Evolutionary conservation across 2,113 vertebrate species (phyloP), one percentile per base, ranked within the genome.

Genomic region (Camelus dromedarius): DNA sequence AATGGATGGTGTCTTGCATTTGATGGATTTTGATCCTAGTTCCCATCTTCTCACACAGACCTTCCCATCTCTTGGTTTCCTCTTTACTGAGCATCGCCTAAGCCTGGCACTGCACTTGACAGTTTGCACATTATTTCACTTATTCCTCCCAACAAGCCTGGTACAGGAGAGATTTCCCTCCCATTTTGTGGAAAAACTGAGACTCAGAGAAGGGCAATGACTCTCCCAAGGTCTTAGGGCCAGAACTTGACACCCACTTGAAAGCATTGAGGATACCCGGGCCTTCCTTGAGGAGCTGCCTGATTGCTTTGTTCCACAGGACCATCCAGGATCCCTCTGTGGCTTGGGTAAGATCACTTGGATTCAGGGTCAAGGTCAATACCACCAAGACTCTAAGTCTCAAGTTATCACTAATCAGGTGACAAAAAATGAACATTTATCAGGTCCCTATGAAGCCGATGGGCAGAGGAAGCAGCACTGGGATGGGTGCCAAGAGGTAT

Each of bases 261-360:
- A 52, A 56, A 3, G 32, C 26, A 13, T 1, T 5, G 13, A 46
- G 26, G 12, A 0, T 0, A 14, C n/a, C 11, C 3, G 13, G 52
- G 50, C 8, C 16, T 24, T 54, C 38, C 14, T 22, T 14, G 6
- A 56, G 56, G 80, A 58, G 66, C 8, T 42, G 80, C 19, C 19
- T 2, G 0, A 14, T 30, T 48, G 48, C 73, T 81, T 67, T 35
- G 58, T 12, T 54, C 26, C 46, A 0, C 9, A 35, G 6, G 8
- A 9, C 4, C 67, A 18, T 69, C 46, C 13, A 4, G 46, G 9
- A n/a, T 26, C 83, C 75, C 83, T 72, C 56, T 46, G 85, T 50
- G 67, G 30, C 56, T 58, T 73, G 64, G 38, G 67, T 35, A 48
- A 62, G 60, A 62, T 16, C 28, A 30, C 42, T 72, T 1, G 19